Evolutionary conservation across 2,797 vertebrate genomes (phyloP), one percentile per base, ranked within the genome.

Genomic region (Neosilurus mollespiculum): DNA sequence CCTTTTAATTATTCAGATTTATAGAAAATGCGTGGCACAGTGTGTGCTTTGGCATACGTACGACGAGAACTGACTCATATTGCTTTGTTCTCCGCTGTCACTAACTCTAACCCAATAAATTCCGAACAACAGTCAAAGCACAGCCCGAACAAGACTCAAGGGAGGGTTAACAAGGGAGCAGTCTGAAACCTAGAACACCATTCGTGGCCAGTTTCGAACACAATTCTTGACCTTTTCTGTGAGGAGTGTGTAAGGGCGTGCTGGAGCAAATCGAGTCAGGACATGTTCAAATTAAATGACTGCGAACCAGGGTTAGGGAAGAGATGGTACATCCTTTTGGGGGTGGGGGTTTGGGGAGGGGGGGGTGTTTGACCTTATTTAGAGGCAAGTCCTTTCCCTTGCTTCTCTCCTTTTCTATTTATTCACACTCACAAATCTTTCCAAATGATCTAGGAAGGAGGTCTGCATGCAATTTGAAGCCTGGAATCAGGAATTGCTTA

Each of bases 381-480:
- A 34, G 56, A 69, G 80, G 78, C 56, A 10, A 54, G 81, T 80
- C 65, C 26, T 71, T 71, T 66, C 81, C 61, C 24, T 83, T 66
- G 8, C 65, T 70, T 62, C 82, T 58, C 20, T 82, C 62, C 10
- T 43, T 81, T 26, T 83, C 53, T 64, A 43, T 85, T 56, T 49
- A 30, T 37, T 34, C 18, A 61, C 49, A 26, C 73, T 70, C 75
- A 79, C 78, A 9, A 85, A 86, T 81, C 54, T 67, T 80, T 84
- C 83, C 83, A 82, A 87, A 54, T 22, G 22, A 83, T 84, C 85
- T 87, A 83, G 75, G 69, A 86, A 62, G 81, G 69, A 90, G 87
- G 79, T 88, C 87, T 88, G 85, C 37, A 22, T 84, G 87, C 84
- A 80, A 86, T 90, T 89, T 34, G 64, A 86, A 87, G 51, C 75